These are phyloP conservation scores for Haliclystus octoradiatus DNA, from an alignment of 30 jellyfish, hydroid and myxozoan genomes.

Conservation along the genomic window DNA sequence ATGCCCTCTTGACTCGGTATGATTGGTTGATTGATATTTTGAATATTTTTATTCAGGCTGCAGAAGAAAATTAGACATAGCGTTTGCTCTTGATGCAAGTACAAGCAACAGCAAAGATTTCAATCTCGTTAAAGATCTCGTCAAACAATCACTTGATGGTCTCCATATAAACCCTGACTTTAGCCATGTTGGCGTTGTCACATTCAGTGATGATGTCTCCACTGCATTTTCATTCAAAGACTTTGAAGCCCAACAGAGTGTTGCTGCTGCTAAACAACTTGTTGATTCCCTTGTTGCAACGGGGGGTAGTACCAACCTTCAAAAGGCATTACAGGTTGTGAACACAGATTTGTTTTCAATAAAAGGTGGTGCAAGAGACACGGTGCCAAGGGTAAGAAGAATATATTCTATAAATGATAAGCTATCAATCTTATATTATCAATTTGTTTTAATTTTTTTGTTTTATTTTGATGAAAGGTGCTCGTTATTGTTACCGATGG, in stretches of 20 bases:
- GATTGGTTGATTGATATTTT: too few species aligned
- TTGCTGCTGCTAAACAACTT: not conserved
- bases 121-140: slow-evolving; percentile 32
- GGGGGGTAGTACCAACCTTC: not conserved
- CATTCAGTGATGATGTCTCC: slow-evolving; percentile 3
- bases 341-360: not conserved
- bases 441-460: not conserved
- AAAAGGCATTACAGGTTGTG: not conserved
- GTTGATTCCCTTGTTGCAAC: not conserved
- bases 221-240: not conserved
- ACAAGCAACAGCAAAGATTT: slow-evolving; percentile 28
- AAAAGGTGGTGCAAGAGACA: slow-evolving; percentile 13
- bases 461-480: too few species aligned
- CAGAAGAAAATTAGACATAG: slow-evolving; percentile 63
- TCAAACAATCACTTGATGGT: slow-evolving; percentile 28
- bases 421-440: not conserved
- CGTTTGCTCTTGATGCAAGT: slow-evolving; percentile 58
- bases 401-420: too few species aligned
- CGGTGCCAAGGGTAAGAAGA: slow-evolving; percentile 16
- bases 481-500: slow-evolving; percentile 60
- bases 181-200: slow-evolving; percentile 13
- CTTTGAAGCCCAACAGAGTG: not conserved
- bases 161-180: slow-evolving; percentile 47
- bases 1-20: too few species aligned
- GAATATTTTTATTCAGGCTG: slow-evolving; percentile 18